Percentiles rank a stretch among this genome's conserved stretches.
phyloP scores from a whole-genome alignment of 2,113 vertebrate species.

The Lanius ludovicianus region DNA sequence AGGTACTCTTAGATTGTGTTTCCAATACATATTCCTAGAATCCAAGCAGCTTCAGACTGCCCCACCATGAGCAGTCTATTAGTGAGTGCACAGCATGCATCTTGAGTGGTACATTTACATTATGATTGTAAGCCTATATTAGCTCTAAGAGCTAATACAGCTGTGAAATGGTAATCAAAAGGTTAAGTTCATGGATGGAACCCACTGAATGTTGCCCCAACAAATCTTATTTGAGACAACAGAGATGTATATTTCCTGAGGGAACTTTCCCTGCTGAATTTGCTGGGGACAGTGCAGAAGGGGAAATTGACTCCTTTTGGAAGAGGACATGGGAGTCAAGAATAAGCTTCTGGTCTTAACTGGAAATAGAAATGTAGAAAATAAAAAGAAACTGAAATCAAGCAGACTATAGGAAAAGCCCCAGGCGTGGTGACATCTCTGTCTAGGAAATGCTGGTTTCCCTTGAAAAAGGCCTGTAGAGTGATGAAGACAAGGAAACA shows the following conservation, averaged over 20 bases:
- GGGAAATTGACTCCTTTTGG: background rate
- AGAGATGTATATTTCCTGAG: background rate
- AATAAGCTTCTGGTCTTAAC: background rate
- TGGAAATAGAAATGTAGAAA: background rate
- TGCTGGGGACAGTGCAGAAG: background rate
- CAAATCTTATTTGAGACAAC: background rate
- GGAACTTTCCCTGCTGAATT: background rate
- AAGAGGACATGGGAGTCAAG: background rate
- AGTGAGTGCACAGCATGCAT: background rate
- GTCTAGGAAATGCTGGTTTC: background rate
- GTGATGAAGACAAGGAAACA: background rate
- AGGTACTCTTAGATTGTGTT: background rate
- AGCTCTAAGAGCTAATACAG: background rate
- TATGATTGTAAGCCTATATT: background rate
- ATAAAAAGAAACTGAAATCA: background rate
- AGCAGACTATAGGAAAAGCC: background rate
- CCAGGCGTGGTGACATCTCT: rapidly evolving
- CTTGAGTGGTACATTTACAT: background rate
- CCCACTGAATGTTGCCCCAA: background rate
- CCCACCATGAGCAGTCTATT: background rate
- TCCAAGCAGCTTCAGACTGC: background rate
- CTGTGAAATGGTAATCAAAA: background rate
- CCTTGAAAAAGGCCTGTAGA: background rate
- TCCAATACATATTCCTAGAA: background rate
- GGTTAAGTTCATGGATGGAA: background rate